Conservation (phyloP, 2,797 vertebrate genomes). For the Danio choprae region DNA sequence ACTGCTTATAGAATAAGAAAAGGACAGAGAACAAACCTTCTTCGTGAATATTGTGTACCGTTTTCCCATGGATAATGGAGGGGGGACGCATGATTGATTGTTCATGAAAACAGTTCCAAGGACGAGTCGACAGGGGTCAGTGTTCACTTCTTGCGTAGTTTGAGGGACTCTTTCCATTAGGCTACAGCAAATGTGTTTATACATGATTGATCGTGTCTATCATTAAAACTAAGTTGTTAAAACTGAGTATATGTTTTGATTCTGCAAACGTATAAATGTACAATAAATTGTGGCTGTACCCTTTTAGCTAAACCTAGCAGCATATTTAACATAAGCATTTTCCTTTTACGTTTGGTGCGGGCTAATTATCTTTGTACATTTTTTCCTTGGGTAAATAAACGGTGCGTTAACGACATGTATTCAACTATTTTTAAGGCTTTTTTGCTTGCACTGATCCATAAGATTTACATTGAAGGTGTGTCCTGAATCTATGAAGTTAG, state of each 20-base stretch:
- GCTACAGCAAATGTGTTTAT: no score
- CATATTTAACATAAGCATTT: neutral
- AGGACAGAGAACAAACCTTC: neutral
- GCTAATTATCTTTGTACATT: neutral
- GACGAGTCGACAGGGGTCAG: neutral
- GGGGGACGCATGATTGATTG: no score
- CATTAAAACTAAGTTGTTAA: neutral
- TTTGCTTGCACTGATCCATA: neutral
- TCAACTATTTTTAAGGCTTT: neutral
- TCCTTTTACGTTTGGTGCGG: no score
- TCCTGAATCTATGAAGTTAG: no score
- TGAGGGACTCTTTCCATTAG: neutral
- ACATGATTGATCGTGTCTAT: no score
- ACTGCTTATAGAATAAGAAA: neutral
- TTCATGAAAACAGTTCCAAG: neutral
- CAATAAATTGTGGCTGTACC: neutral
- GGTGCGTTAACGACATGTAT: neutral
- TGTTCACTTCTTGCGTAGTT: neutral
- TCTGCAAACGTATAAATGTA: neutral
- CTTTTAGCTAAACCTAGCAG: neutral
- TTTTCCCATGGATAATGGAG: no score
- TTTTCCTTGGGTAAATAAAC: neutral
- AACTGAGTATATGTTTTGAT: neutral
- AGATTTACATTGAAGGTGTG: neutral
- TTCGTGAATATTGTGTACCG: neutral